phyloP scores from a whole-genome alignment of 2,797 vertebrate genomes.

The Otus scops region DNA sequence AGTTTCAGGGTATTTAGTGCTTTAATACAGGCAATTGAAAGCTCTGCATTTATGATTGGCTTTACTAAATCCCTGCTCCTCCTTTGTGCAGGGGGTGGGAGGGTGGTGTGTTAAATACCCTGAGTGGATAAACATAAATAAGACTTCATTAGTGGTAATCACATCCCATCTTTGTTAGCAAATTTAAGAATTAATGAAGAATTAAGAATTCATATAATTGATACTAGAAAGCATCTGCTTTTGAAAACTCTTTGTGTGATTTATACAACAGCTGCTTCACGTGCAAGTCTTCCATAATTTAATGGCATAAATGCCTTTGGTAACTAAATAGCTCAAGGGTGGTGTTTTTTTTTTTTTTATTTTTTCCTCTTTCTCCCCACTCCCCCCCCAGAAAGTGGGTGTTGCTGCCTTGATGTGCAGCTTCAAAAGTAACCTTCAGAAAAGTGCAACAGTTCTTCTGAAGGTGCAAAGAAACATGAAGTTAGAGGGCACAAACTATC shows the following conservation, averaged over 20 bases:
- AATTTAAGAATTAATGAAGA: background rate
- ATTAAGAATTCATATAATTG: background rate
- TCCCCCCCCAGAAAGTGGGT: accelerated
- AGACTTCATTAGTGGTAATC: background rate
- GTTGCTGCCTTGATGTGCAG: background rate
- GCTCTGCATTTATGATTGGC: background rate
- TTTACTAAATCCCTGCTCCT: constrained; percentile 15
- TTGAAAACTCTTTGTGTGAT: background rate
- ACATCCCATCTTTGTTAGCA: background rate
- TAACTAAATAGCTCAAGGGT: background rate
- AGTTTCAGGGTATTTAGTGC: background rate
- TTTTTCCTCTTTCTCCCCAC: background rate
- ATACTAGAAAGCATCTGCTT: background rate
- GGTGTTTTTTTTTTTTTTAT: background rate
- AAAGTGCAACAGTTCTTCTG: background rate
- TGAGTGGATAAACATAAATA: constrained; percentile 23
- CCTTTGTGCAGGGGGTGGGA: background rate
- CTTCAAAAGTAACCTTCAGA: background rate
- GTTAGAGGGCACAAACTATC: background rate
- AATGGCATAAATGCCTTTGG: background rate
- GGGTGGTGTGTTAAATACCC: background rate
- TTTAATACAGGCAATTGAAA: constrained; percentile 1
- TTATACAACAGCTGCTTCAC: background rate
- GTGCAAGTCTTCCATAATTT: background rate
- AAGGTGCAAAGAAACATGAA: background rate